A percentile compares a stretch with the other conserved stretches of the same genome.
phyloP scores from a whole-genome alignment of 2,113 vertebrate species.

The Perognathus longimembris region DNA sequence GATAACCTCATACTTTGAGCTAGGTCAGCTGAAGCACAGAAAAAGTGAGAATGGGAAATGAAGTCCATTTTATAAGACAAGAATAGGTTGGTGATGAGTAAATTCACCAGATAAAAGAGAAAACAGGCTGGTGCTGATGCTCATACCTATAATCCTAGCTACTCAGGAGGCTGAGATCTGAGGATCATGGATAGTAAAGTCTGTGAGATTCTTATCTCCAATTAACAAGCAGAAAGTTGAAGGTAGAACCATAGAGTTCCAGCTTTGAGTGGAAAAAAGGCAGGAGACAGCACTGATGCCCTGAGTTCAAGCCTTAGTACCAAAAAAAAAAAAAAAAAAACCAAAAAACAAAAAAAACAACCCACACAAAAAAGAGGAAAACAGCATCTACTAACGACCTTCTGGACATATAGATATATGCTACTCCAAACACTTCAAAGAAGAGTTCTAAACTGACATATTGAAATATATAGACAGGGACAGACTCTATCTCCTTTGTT shows the following conservation, averaged over 20 bases:
- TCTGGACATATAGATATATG: background rate
- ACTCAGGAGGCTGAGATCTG: no score
- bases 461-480: background rate
- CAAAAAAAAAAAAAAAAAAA: no score
- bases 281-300: background rate
- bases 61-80: background rate
- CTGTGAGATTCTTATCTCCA: no score
- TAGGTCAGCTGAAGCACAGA: background rate
- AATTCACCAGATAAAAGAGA: background rate
- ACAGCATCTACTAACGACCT: background rate
- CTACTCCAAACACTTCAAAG: background rate
- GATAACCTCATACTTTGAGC: background rate
- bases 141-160: no score
- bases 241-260: no score
- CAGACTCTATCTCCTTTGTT: background rate
- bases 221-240: no score
- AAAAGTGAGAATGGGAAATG: background rate
- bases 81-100: conserved; percentile 22
- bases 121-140: no score
- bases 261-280: no score
- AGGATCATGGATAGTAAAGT: no score
- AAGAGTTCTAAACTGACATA: background rate
- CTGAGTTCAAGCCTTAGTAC: no score
- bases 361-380: background rate
- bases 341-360: no score